A percentile compares a stretch with the other conserved stretches of the same genome.
Conservation (phyloP, 1,140 invertebrate species). For the Rhopalosiphum maidis region DNA sequence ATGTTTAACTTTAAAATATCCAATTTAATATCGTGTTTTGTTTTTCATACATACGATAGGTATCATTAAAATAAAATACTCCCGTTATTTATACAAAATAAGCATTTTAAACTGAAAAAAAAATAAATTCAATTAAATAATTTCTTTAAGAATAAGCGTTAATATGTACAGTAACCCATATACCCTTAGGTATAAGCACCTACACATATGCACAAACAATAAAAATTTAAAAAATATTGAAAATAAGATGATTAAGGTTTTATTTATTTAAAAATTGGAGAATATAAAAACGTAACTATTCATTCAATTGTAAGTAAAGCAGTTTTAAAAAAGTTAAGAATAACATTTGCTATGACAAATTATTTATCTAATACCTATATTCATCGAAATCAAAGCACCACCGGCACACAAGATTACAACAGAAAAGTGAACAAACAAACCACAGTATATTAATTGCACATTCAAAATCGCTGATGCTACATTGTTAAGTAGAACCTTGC, state of each 20-base stretch:
- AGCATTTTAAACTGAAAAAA: background rate
- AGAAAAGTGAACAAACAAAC: slow-evolving; percentile 51
- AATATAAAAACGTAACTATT: background rate
- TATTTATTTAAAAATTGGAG: background rate
- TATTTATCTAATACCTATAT: slow-evolving; percentile 19
- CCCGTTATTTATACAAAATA: background rate
- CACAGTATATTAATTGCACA: slow-evolving; percentile 53
- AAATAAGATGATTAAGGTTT: background rate
- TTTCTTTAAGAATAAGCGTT: background rate
- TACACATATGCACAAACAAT: background rate
- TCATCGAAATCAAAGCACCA: slow-evolving; percentile 55
- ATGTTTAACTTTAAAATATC: background rate
- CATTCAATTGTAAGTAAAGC: background rate
- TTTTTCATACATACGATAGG: background rate
- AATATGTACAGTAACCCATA: background rate
- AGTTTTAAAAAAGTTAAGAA: slow-evolving; percentile 8
- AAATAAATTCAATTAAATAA: background rate
- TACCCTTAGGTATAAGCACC: background rate
- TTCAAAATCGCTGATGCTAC: slow-evolving; percentile 35
- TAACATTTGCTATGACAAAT: background rate
- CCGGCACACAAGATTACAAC: slow-evolving; percentile 46
- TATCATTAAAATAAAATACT: background rate
- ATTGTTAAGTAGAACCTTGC: slow-evolving; percentile 52
- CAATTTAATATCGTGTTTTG: background rate
- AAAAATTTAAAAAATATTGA: background rate